Conservation (phyloP, 2,113 vertebrate species). For the Myanophis thanlyinensis region DNA sequence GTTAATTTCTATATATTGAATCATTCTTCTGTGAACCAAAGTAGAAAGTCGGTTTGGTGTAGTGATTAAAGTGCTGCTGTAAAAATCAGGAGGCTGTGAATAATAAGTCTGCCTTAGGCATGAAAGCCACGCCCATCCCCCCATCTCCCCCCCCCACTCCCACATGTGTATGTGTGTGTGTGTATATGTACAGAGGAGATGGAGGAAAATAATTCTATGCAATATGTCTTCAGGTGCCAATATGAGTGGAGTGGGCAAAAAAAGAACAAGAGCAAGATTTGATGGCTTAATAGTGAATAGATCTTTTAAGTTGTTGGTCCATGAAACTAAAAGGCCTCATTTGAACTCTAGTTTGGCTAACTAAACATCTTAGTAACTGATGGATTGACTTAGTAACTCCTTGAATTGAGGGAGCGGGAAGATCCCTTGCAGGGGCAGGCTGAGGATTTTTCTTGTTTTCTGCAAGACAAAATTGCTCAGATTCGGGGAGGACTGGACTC, state of each 20-base stretch:
- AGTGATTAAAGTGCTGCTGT: not conserved
- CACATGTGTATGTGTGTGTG: too few relatives aligned
- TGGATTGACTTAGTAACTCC: too few relatives aligned
- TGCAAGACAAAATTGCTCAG: too few relatives aligned
- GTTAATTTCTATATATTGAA: not conserved
- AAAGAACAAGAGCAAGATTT: not conserved
- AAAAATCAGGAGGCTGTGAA: not conserved
- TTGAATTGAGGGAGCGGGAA: too few relatives aligned
- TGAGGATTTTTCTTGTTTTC: too few relatives aligned
- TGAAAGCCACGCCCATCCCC: not conserved
- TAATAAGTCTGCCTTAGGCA: not conserved
- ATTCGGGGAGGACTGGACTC: too few relatives aligned
- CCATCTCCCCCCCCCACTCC: too few relatives aligned
- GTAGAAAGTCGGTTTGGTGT: not conserved
- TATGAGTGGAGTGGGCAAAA: not conserved
- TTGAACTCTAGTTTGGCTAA: not conserved
- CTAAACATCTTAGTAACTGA: not conserved
- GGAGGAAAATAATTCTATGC: not conserved
- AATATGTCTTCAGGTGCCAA: not conserved
- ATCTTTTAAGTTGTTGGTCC: not conserved
- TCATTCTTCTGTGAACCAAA: not conserved
- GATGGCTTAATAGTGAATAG: not conserved
- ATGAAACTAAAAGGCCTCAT: not conserved
- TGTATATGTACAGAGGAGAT: not conserved
- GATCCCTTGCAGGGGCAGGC: too few relatives aligned